Evolutionary conservation across 2,797 vertebrate species (phyloP).

Genomic region (Melopsittacus undulatus): DNA sequence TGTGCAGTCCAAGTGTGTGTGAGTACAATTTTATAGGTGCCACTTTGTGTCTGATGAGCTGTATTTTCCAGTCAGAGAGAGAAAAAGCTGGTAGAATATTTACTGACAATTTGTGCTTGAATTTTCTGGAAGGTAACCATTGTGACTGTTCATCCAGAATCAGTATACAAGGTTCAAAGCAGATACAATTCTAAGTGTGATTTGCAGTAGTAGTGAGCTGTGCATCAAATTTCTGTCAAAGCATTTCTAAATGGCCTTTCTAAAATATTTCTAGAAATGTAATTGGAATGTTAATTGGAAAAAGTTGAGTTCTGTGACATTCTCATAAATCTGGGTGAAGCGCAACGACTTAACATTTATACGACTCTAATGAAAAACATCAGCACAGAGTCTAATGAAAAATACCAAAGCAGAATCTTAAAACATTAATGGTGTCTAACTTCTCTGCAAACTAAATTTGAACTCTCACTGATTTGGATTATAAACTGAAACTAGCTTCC

Average conservation of each 20-base stretch:
- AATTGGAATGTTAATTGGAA: slow-evolving; percentile 46
- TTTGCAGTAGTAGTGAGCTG: neutral
- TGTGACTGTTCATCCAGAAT: neutral
- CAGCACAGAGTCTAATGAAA: neutral
- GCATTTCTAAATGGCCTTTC: slow-evolving; percentile 16
- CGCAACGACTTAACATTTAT: neutral
- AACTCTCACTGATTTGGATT: neutral
- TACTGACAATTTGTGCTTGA: neutral
- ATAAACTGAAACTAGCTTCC: neutral
- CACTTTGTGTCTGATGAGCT: neutral
- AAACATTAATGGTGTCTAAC: neutral
- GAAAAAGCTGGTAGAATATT: neutral
- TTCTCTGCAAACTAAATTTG: neutral
- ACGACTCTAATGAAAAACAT: neutral
- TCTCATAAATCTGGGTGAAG: slow-evolving; percentile 11
- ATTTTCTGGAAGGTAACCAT: neutral
- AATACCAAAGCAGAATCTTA: neutral
- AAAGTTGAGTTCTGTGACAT: slow-evolving; percentile 20
- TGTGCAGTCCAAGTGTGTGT: neutral
- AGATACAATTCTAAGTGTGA: neutral
- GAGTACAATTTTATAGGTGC: neutral
- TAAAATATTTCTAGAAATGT: slow-evolving; percentile 30
- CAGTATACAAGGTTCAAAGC: neutral
- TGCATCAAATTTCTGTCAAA: slow-evolving; percentile 25
- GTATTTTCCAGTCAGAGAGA: neutral